Evolutionary conservation across 92 coral and sea anemone genomes (phyloP), one percentile per base, ranked within the genome.

Genomic region (Micromussa lordhowensis): DNA sequence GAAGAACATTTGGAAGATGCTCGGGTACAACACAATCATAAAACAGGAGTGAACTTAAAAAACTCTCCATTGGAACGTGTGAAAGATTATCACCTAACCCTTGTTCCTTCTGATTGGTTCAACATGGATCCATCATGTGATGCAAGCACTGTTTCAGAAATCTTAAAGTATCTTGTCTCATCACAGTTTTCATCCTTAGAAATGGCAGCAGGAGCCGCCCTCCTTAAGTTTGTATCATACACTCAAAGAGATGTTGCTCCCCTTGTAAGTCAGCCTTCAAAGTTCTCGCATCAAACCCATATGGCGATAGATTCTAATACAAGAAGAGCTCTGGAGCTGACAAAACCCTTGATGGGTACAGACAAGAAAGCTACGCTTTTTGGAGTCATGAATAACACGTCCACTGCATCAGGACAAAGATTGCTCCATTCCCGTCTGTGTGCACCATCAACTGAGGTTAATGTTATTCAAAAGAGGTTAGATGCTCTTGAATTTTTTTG

Each of bases 301-400:
- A 94, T 95, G 98, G 95, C 98, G 7, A 95, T 95, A 36, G 98
- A 95, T 26, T 89, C 96, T 26, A 94, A 91, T 58, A 95, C 98
- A 4, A 84, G 98, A 79, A 79, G 93, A 38, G 87, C 96, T 3
- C 84, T 95, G 55, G 98, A 95, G 75, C 92, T 95, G 11, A 94
- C 98, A 15, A 92, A 79, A 48, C 96, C 98, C 28, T 84, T 95
- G 15, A 88, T 95, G 87, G 88, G 92, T 69, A 75, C 91, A 14
- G 94, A 94, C 68, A 91, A 89, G 90, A 95, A 93, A 85, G 98
- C 98, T 34, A 94, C 98, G 1, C 57, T 95, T 70, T 91, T 95
- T 78, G 98, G 98, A 54, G 95, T 95, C 40, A 88, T 95, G 90
- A 94, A 95, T 83, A 91, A 87, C 70, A 95, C 96, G 1, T 85